Evolutionary conservation across 53 echinoderm and acorn worm species (phyloP), one percentile per base, ranked within the genome.

Genomic region (Henricia sp.): DNA sequence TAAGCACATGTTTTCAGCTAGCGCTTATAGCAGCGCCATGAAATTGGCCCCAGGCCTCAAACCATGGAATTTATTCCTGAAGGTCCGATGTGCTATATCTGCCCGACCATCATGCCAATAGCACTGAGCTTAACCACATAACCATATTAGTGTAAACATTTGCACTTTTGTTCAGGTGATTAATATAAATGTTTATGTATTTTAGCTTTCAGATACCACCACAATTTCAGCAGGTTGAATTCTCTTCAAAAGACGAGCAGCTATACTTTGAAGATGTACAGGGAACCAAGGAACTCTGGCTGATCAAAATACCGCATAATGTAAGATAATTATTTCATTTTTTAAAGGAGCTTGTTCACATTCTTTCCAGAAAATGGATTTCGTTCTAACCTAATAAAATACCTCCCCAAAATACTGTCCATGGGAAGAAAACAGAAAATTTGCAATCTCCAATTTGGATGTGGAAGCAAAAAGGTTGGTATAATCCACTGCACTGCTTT

Each of bases 261-360:
- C 23, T 88, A 14, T 88, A 56, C 34, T 38, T 84, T 27, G 84
- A 89, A 40, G 89, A 89, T 40, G 26, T 84, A 1, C 24, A 78
- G 38, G 74, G 32, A 52, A 14, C 72, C 4, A 77, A 76, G 33
- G 93, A 93, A 37, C 42, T 93, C 0, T 93, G 93, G 93, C 77
- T 93, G 30, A 93, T 93, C 33, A 89, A 75, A 59, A 56, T 87
- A 40, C 93, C 93, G 19, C 11, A 69, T 39, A 50, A 90, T 90
- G 93, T 93, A 83, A 93, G 76, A 51, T 36, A 57, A 2, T 2
- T 2, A 57, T 11, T 57, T 29, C 29, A n/a, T n/a, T n/a, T n/a
- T n/a, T n/a, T n/a, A n/a, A n/a, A n/a, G n/a, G n/a, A n/a, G n/a
- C n/a, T n/a, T n/a, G n/a, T n/a, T n/a, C n/a, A n/a, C n/a, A n/a